Conservation (phyloP, 2,797 vertebrate species). For the Urosaurus nigricauda region DNA sequence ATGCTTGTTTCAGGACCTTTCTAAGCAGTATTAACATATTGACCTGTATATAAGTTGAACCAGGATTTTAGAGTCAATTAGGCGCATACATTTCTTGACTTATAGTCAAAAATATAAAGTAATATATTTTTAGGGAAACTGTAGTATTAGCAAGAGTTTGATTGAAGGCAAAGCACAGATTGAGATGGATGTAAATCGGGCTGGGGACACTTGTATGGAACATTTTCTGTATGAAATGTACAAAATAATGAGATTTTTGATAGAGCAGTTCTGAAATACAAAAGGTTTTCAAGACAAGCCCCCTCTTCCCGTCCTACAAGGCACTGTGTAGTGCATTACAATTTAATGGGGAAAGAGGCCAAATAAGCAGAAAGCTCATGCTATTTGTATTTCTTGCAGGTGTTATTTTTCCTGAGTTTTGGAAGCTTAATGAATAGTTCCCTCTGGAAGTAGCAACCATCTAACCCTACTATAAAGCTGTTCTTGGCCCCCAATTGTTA, state of each 20-base stretch:
- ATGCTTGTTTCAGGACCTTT: too few species aligned
- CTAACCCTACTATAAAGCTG: slow-evolving; percentile 45
- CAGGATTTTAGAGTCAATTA: too few species aligned
- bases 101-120: too few species aligned
- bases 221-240: background rate
- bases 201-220: background rate
- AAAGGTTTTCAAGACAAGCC: background rate
- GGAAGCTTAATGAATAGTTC: slow-evolving; percentile 42
- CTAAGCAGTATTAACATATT: too few species aligned
- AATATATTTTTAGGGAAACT: too few species aligned
- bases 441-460: slow-evolving; percentile 14
- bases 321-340: background rate
- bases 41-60: too few species aligned
- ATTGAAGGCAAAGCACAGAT: background rate
- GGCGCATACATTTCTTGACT: too few species aligned
- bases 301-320: background rate
- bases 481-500: slow-evolving; percentile 13
- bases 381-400: slow-evolving; percentile 2
- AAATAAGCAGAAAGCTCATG: slow-evolving; percentile 2
- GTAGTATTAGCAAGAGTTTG: slow-evolving; percentile 32
- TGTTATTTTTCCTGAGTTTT: slow-evolving; percentile 36
- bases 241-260: background rate
- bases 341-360: background rate
- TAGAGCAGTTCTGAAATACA: background rate
- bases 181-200: slow-evolving; percentile 1